Conservation (phyloP, 2,888 invertebrate genomes). For the Drosophila subquinaria region DNA sequence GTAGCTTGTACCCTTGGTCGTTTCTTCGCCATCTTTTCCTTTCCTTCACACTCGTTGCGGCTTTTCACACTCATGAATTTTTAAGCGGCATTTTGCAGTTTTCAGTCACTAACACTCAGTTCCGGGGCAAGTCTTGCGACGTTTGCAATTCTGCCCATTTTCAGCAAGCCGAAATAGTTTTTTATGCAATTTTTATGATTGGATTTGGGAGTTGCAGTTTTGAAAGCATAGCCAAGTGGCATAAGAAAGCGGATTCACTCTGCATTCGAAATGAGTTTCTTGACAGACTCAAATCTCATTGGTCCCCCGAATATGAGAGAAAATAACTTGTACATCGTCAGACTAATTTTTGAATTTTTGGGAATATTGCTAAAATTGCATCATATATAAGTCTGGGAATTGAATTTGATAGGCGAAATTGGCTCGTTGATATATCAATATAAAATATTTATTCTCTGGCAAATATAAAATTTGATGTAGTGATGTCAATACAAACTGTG, state of each 20-base stretch:
- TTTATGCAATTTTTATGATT: constrained; percentile 80
- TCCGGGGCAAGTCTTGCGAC: constrained; percentile 45
- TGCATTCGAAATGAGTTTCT: constrained; percentile 51
- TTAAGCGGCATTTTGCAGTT: constrained; percentile 76
- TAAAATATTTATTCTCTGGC: neutral
- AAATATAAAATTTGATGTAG: neutral
- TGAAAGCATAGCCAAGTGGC: constrained; percentile 39
- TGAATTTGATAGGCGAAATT: constrained; percentile 13
- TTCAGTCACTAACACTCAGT: constrained; percentile 67
- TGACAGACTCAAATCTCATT: constrained; percentile 40
- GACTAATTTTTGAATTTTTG: constrained; percentile 2
- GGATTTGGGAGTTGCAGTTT: constrained; percentile 61
- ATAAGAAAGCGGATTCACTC: constrained; percentile 34
- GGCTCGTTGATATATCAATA: neutral
- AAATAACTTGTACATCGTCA: neutral
- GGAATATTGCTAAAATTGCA: constrained; percentile 1
- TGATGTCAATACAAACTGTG: too few relatives aligned
- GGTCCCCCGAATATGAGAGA: neutral
- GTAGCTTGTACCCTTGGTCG: neutral
- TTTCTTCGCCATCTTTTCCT: constrained; percentile 6
- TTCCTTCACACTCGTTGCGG: constrained; percentile 54
- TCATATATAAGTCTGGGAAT: neutral
- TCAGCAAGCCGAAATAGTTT: constrained; percentile 71
- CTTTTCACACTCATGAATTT: constrained; percentile 79
- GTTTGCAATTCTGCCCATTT: constrained; percentile 44